Conservation (phyloP, 2,797 vertebrate species). For the Anomalospiza imberbis region DNA sequence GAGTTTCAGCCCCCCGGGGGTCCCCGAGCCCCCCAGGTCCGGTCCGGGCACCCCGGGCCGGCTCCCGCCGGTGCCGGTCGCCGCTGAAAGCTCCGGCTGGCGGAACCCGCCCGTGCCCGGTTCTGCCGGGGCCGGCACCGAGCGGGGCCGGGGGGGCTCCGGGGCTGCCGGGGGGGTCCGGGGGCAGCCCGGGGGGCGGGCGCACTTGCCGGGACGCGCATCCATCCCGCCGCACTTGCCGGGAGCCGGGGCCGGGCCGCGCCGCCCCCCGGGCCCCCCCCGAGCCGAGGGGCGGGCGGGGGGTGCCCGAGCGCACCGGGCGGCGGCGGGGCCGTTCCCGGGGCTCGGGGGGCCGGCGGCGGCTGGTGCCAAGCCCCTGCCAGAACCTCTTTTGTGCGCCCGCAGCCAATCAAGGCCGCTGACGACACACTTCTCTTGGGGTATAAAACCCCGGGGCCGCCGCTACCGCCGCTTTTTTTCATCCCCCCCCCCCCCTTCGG, state of each 20-base stretch:
- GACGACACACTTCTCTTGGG: slow-evolving; percentile 92
- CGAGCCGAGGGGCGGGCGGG: background rate
- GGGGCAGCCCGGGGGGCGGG: background rate
- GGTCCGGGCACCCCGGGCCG: too few species aligned
- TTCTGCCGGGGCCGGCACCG: background rate
- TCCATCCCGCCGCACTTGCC: background rate
- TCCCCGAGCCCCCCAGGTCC: background rate
- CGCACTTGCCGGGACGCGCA: background rate
- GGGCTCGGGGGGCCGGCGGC: slow-evolving; percentile 62
- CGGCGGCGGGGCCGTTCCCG: background rate
- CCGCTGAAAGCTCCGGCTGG: background rate
- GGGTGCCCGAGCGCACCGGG: background rate
- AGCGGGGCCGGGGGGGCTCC: background rate
- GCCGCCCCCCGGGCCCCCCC: background rate
- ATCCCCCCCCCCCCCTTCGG: background rate
- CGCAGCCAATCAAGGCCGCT: slow-evolving; percentile 96
- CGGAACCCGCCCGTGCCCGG: background rate
- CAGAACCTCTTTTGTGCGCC: slow-evolving; percentile 93
- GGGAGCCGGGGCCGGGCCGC: background rate
- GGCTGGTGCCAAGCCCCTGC: slow-evolving; percentile 88
- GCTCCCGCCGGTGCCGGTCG: too few species aligned
- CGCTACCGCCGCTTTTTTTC: slow-evolving; percentile 69
- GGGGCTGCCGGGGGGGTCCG: background rate
- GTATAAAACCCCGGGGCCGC: slow-evolving; percentile 83
- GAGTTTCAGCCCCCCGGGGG: too few species aligned